phyloP scores from a whole-genome alignment of 1,140 invertebrate genomes.

The Drosophila sp. region DNA sequence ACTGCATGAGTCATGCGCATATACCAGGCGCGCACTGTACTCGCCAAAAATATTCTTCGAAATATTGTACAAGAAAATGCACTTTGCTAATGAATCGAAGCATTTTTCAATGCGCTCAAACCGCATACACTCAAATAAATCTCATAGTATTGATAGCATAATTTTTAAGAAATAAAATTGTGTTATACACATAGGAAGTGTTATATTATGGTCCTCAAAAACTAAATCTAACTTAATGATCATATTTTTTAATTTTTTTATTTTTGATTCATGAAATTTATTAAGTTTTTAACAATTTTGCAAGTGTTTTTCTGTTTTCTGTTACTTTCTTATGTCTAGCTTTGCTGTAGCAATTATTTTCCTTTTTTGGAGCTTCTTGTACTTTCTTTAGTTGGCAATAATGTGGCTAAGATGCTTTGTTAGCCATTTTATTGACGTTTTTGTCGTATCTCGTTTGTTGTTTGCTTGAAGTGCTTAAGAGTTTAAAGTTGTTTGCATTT shows the following conservation, averaged over 20 bases:
- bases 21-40: slow-evolving; percentile 7
- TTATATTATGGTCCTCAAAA: not conserved
- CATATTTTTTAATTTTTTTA: not conserved
- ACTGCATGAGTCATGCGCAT: slow-evolving; percentile 28
- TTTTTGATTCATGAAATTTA: not conserved
- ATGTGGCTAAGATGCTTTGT: slow-evolving; percentile 40
- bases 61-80: slow-evolving; percentile 73
- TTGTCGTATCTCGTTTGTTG: slow-evolving; percentile 4
- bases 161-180: not conserved
- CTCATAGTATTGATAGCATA: not conserved
- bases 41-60: slow-evolving; percentile 27
- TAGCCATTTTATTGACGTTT: slow-evolving; percentile 35
- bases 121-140: slow-evolving; percentile 21
- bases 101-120: slow-evolving; percentile 47
- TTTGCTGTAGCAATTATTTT: slow-evolving; percentile 12
- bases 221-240: not conserved
- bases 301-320: not conserved
- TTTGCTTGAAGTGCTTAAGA: slow-evolving; percentile 8
- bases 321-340: not conserved
- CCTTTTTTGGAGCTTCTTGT: slow-evolving; percentile 10
- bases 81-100: slow-evolving; percentile 81
- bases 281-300: not conserved
- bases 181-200: too few relatives aligned
- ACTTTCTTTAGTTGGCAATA: slow-evolving; percentile 21
- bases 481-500: slow-evolving; percentile 17